Percentiles rank a stretch among this genome's conserved stretches.
Evolutionary conservation across 2,797 vertebrate genomes (phyloP).

Genomic region (Ptychadena robeensis): DNA sequence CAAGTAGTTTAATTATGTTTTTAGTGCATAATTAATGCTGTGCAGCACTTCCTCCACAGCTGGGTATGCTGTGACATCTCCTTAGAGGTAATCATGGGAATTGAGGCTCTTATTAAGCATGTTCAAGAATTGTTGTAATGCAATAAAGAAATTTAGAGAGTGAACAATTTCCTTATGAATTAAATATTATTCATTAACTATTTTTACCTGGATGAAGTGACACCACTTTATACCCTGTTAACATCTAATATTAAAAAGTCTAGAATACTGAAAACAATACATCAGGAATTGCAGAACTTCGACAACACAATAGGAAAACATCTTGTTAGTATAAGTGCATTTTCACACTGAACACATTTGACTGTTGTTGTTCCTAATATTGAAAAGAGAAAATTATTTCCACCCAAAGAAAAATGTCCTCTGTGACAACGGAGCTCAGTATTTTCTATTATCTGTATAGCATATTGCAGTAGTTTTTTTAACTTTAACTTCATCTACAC

Average conservation of each 20-base stretch:
- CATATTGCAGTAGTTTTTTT: too few species aligned
- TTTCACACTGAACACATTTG: too few species aligned
- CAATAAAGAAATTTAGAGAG: slow-evolving; percentile 63
- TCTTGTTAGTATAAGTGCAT: not conserved
- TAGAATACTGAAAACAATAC: not conserved
- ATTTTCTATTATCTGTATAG: too few species aligned
- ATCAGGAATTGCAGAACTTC: not conserved
- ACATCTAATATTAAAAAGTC: not conserved
- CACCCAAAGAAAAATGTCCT: too few species aligned
- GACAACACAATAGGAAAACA: not conserved
- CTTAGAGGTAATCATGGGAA: slow-evolving; percentile 64
- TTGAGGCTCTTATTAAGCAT: slow-evolving; percentile 64
- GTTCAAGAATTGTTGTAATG: slow-evolving; percentile 61
- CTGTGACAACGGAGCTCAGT: too few species aligned
- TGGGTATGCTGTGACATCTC: slow-evolving; percentile 64
- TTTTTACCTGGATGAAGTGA: not conserved
- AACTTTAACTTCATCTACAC: too few species aligned
- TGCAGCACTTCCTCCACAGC: slow-evolving; percentile 64
- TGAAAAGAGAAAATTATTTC: too few species aligned
- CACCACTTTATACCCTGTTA: not conserved
- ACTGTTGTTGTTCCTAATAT: too few species aligned
- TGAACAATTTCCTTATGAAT: slow-evolving; percentile 58
- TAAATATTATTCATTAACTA: slow-evolving; percentile 59
- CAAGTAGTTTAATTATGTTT: slow-evolving; percentile 66
- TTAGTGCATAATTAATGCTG: slow-evolving; percentile 65